These are phyloP conservation scores for Trichechus manatus DNA, from an alignment of 2,113 vertebrate genomes.

Conservation along the genomic window DNA sequence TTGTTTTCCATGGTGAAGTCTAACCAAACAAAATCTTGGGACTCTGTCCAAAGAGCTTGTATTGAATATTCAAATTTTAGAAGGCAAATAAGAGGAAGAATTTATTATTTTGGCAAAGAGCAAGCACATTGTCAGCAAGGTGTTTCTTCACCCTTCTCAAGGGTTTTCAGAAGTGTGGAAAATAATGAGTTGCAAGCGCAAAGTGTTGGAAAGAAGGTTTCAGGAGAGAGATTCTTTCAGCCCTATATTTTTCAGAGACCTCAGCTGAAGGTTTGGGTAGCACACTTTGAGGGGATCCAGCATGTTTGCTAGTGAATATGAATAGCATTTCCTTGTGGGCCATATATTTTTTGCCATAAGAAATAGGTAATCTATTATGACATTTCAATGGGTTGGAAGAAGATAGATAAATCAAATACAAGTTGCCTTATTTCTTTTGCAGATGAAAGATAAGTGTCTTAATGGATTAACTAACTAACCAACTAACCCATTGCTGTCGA, in stretches of 20 bases:
- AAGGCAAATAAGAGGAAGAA: constrained; percentile 65
- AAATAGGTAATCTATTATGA: constrained; percentile 76
- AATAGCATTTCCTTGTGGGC: constrained; percentile 76
- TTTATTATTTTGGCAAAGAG: constrained; percentile 76
- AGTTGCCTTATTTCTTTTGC: constrained; percentile 64
- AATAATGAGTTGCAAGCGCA: constrained; percentile 65
- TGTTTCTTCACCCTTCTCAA: constrained; percentile 67
- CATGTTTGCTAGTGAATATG: constrained; percentile 68
- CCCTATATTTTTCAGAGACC: constrained; percentile 31
- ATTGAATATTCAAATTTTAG: constrained; percentile 73
- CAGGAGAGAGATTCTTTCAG: constrained; percentile 18
- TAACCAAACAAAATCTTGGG: constrained; percentile 80
- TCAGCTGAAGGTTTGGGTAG: constrained; percentile 32
- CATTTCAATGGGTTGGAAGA: constrained; percentile 74
- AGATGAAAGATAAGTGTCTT: constrained; percentile 77
- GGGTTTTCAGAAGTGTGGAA: constrained; percentile 62
- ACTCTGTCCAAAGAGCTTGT: constrained; percentile 66
- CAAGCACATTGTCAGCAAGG: constrained; percentile 68
- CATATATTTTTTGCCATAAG: constrained; percentile 73
- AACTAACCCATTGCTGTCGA: too few relatives aligned
- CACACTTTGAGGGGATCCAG: constrained; percentile 41
- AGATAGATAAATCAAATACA: constrained; percentile 75
- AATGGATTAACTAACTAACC: constrained; percentile 69
- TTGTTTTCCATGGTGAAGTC: constrained; percentile 81
- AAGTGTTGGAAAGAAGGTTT: constrained; percentile 33